Evolutionary conservation across 1,140 invertebrate species (phyloP).

Genomic region (Panagrolaimus sp.): DNA sequence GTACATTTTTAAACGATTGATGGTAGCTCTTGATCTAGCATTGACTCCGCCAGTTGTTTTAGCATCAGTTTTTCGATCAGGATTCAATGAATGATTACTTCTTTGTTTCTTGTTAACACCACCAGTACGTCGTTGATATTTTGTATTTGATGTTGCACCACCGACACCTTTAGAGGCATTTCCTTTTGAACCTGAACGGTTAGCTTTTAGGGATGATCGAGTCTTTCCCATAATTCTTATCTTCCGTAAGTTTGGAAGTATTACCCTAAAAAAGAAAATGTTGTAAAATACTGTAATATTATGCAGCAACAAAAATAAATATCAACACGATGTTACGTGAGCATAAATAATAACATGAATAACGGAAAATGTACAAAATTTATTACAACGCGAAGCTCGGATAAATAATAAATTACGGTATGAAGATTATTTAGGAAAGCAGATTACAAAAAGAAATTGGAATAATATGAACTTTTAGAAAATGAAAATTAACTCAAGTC

Average conservation of each 20-base stretch:
- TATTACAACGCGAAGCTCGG: too few relatives aligned
- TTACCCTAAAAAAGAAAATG: too few relatives aligned
- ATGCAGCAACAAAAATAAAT: too few relatives aligned
- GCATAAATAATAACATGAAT: too few relatives aligned
- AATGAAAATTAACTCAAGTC: background rate
- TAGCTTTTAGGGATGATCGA: constrained; percentile 33
- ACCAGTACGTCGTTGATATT: constrained; percentile 19
- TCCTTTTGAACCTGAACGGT: constrained; percentile 24
- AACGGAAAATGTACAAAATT: too few relatives aligned
- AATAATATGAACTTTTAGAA: too few relatives aligned
- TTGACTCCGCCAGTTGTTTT: constrained; percentile 23
- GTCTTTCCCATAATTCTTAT: constrained; percentile 37
- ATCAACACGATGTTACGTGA: too few relatives aligned
- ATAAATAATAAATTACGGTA: too few relatives aligned
- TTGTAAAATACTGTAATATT: too few relatives aligned
- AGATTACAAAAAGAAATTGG: too few relatives aligned
- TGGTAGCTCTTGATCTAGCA: constrained; percentile 78
- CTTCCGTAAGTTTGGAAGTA: too few relatives aligned
- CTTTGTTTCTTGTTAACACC: constrained; percentile 22
- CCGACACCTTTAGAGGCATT: background rate
- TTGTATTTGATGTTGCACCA: constrained; percentile 20
- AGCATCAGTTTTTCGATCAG: constrained; percentile 25
- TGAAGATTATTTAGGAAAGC: too few relatives aligned
- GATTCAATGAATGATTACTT: constrained; percentile 47
- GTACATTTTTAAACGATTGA: constrained; percentile 89